Evolutionary conservation across 2,113 vertebrate genomes (phyloP).

Genomic region (Oncorhynchus gorbuscha): DNA sequence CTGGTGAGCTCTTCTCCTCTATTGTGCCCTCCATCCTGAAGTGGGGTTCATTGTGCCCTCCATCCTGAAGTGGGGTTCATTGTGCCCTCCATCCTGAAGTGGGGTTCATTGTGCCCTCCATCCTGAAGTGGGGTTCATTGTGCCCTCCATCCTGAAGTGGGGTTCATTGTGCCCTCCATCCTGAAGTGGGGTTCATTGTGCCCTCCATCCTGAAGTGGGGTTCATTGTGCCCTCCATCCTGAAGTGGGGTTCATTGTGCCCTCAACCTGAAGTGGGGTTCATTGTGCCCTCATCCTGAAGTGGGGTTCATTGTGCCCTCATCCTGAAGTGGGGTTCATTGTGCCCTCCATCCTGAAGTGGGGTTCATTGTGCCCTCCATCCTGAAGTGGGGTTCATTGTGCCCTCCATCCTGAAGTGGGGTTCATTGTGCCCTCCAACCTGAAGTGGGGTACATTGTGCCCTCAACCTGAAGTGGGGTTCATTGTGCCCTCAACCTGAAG

Average conservation of each 20-base stretch:
- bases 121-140: not conserved
- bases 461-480: constrained; percentile 38
- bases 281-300: no score
- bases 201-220: constrained; percentile 5
- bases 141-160: constrained; percentile 15
- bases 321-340: constrained; percentile 52
- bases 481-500: constrained; percentile 58
- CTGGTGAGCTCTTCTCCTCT: constrained; percentile 47
- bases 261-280: no score
- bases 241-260: no score
- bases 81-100: not conserved
- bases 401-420: constrained; percentile 16
- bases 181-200: constrained; percentile 48
- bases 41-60: not conserved
- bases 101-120: constrained; percentile 33
- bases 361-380: not conserved
- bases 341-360: not conserved
- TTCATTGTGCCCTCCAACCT: not conserved
- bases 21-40: not conserved
- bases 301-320: no score
- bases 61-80: constrained; percentile 54
- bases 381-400: constrained; percentile 62
- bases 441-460: constrained; percentile 22
- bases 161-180: constrained; percentile 56
- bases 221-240: constrained; percentile 49